Conservation (phyloP, 2,113 vertebrate species). For the Hypomesus transpacificus region DNA sequence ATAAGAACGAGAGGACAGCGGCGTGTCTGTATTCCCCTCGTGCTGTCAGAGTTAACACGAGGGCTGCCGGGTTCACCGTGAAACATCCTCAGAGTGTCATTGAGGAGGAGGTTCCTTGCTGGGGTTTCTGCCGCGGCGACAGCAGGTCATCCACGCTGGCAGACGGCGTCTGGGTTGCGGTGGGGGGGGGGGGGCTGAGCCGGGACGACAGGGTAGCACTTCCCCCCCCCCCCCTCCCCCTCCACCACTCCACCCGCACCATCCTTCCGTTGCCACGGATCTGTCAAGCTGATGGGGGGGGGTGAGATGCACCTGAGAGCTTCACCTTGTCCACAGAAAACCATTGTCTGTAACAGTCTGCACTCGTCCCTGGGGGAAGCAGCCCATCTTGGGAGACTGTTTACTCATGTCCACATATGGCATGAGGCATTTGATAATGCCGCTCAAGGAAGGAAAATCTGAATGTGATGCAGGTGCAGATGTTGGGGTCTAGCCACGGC, state of each 20-base stretch:
- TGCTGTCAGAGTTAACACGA: too few species aligned
- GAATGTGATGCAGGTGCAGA: slow-evolving; percentile 11
- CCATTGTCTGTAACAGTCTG: too few species aligned
- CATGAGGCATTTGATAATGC: not conserved
- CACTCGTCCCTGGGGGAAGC: not conserved
- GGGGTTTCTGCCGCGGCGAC: not conserved
- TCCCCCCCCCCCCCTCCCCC: too few species aligned
- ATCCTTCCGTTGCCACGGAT: slow-evolving; percentile 5
- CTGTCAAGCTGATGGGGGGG: not conserved
- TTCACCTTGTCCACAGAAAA: not conserved
- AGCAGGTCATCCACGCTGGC: not conserved
- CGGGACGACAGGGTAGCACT: too few species aligned
- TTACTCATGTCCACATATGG: not conserved
- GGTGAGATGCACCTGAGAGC: too few species aligned
- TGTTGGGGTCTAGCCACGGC: slow-evolving; percentile 25
- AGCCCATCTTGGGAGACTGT: not conserved
- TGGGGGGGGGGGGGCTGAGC: not conserved
- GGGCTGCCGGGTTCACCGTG: slow-evolving; percentile 6
- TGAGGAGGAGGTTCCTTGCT: not conserved
- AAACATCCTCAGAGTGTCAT: slow-evolving; percentile 6
- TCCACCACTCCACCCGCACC: too few species aligned
- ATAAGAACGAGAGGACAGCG: not conserved
- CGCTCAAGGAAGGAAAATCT: too few species aligned
- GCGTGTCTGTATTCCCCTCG: not conserved
- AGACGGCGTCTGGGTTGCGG: slow-evolving; percentile 4